Base-by-base conservation (phyloP, 2,113 vertebrate genomes). In the Carassius auratus region DNA sequence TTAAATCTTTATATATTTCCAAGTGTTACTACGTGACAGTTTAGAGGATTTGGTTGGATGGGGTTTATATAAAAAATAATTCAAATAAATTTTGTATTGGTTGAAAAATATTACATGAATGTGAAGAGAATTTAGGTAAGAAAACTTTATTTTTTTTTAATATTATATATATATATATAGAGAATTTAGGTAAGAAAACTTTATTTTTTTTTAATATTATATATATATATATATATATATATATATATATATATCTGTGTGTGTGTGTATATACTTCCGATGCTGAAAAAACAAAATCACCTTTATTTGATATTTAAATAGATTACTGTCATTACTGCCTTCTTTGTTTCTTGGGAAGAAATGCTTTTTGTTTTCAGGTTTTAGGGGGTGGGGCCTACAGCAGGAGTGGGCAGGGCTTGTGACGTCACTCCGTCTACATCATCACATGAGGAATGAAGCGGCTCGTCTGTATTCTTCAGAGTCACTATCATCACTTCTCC, bases 321-420 rank as follows among this genome's bases (percentile, higher is more conserved):
- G 5, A 83, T 95, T 95, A 95, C 95, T 94, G 95, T 94, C 91
- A 45, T 88, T 87, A 87, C 82, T 92, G 91, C 91, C 92, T 91
- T 95, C 94, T 93, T 94, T 95, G 90, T 62, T 93, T 90, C 89
- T 91, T 86, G 86, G 92, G 87, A 92, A 8, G 90, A 81, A 93
- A 50, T 76, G 90, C 93, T 45, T 78, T 83, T 84, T 87, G 92
- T 90, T 94, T 94, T 80, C 75, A 30, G 81, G 6, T 62, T 66
- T 0, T 1, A 3, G 3, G 84, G 52, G 64, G 42, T 19, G 0
- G 42, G 81, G 81, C 87, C 93, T 1, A 86, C 91, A 9, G n/a
- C 84, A 0, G 88, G 89, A 0, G 64, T 66, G 6, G 88, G 85
- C 69, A 55, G 48, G 52, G 88, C 89, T 64, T 92, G 88, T 19